Base-by-base conservation (phyloP, 2,113 vertebrate genomes). In the Grammomys surdaster region DNA sequence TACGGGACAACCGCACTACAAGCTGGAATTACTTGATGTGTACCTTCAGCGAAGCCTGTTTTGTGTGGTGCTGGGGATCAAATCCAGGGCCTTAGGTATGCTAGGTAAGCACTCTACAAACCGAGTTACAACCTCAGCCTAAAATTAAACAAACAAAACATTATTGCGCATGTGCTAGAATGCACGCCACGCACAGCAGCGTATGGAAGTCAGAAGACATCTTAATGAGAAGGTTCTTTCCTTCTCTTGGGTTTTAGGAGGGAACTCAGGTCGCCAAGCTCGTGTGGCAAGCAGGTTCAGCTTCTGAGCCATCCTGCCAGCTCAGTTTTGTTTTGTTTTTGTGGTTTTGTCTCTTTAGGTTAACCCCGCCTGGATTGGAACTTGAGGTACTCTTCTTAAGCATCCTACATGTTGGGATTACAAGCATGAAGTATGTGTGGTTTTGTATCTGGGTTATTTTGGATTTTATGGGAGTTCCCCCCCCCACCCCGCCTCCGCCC, bases 401-500 rank as follows among this genome's bases (percentile, higher is more conserved):
- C 16, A 12, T 31, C 36, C 87, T 13, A 54, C 26, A 2, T 58
- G n/a, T 22, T 17, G 24, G n/a, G 24, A 60, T 84, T 63, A 28
- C 22, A 63, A 26, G n/a, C n/a, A 36, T 43, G 81, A 14, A 20
- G 24, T 24, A 17, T 22, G 17, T 22, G 54, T 82, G 48, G 77
- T 17, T 36, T 51, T 78, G 33, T 58, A 40, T 26, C 56, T 60
- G 77, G 13, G 48, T 24, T 76, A 8, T 51, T 8, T 51, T 51
- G 60, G 11, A 11, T 46, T 19, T 82, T 82, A 63, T 63, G n/a
- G 56, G 56, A 28, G 24, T 28, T 46, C 13, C 3, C 75, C 14
- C 1, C 22, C 12, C 12, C 2, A 0, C 1, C 24, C 17, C 24
- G 22, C 24, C 12, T 2, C 4, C 8, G 40, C 56, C 14, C 16